Evolutionary conservation across 1,140 invertebrate species (phyloP).

Genomic region (Anastatus disparis): DNA sequence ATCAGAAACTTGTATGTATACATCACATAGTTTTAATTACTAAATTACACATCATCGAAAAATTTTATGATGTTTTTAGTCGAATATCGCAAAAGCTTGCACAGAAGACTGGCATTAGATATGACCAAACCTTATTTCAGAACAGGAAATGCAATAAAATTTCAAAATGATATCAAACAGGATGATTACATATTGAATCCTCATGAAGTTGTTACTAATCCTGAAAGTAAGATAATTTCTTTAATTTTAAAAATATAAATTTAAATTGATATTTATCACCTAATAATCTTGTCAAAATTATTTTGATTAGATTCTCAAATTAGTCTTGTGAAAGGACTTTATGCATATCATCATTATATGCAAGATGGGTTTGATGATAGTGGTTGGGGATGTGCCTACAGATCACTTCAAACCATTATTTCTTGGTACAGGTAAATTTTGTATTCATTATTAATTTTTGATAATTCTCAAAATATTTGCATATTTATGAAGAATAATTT

Average conservation of each 20-base stretch:
- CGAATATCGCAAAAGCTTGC: constrained; percentile 72
- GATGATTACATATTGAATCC: constrained; percentile 77
- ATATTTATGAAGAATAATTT: too few relatives aligned
- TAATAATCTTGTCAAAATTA: too few relatives aligned
- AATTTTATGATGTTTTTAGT: constrained; percentile 64
- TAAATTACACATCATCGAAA: too few relatives aligned
- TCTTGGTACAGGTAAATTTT: constrained; percentile 88
- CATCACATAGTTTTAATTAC: constrained; percentile 31
- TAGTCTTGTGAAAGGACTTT: constrained; percentile 83
- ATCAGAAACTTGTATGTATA: constrained; percentile 71
- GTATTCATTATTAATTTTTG: too few relatives aligned
- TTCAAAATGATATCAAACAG: constrained; percentile 64
- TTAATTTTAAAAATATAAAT: not conserved
- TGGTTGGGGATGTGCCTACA: constrained; percentile 99
- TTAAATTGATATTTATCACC: too few relatives aligned
- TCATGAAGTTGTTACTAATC: constrained; percentile 71
- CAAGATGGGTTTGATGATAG: constrained; percentile 95
- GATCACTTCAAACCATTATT: constrained; percentile 95
- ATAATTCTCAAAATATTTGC: too few relatives aligned
- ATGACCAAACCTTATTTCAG: constrained; percentile 77
- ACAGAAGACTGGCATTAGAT: constrained; percentile 76
- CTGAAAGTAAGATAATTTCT: constrained; percentile 62
- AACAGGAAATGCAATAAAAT: constrained; percentile 73
- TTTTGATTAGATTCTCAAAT: constrained; percentile 63
- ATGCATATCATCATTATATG: constrained; percentile 97